phyloP scores from a whole-genome alignment of 2,888 invertebrate genomes.

The Drosophila testacea region DNA sequence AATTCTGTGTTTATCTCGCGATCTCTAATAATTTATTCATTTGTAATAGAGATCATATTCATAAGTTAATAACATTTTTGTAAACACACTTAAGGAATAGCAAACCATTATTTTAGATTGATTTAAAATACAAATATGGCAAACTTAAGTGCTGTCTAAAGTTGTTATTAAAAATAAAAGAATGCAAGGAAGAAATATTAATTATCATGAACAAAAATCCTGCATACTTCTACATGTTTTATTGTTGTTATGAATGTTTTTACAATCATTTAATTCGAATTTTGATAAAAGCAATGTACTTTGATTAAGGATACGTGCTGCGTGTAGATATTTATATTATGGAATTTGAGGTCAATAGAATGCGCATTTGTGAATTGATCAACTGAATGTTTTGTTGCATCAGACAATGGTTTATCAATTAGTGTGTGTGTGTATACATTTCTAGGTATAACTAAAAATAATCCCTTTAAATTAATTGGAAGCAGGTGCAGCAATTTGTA shows the following conservation, averaged over 20 bases:
- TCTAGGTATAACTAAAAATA: conserved; percentile 1
- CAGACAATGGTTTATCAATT: conserved; percentile 1
- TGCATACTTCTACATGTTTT: background rate
- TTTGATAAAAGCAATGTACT: background rate
- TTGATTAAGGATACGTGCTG: too few species aligned
- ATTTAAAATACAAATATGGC: too few species aligned
- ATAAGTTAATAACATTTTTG: too few species aligned
- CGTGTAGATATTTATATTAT: background rate
- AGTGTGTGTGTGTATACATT: background rate
- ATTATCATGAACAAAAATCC: too few species aligned
- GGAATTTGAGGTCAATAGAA: background rate
- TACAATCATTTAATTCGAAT: conserved; percentile 1
- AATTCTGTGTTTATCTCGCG: too few species aligned
- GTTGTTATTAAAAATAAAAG: too few species aligned
- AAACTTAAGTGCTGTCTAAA: too few species aligned
- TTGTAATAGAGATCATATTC: too few species aligned
- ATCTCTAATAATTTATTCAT: too few species aligned
- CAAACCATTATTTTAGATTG: too few species aligned
- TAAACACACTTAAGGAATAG: too few species aligned
- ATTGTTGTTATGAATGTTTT: background rate
- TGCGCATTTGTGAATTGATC: background rate
- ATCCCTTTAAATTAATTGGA: conserved; percentile 34
- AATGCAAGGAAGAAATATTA: too few species aligned
- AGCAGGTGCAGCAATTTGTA: conserved; percentile 18
- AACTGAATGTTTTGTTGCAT: background rate